Evolutionary conservation across 2,888 invertebrate genomes (phyloP), one percentile per base, ranked within the genome.

Genomic region (Cryptocheilus praepositus): DNA sequence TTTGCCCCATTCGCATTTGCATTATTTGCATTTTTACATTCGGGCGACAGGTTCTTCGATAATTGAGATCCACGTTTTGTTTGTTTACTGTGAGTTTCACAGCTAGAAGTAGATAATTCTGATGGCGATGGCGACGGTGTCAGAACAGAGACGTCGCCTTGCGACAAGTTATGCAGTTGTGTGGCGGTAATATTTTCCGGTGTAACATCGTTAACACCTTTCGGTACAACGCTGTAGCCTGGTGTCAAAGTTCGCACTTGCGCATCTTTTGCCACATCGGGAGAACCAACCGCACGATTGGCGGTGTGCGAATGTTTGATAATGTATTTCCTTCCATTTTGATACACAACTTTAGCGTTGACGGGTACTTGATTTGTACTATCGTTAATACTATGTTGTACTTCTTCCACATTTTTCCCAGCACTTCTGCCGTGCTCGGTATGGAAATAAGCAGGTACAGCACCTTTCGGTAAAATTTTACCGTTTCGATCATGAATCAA

Each of bases 271-370:
- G 11, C 15, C 21, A 51, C 21, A 18, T 61, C 55, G 3, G 36
- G n/a, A 13, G 36, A 36, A 36, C 3, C n/a, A 1, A 36, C 2
- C 25, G 25, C 18, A 11, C 36, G 36, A 25, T 46, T 60, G 7
- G 18, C 3, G 45, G 15, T 0, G 52, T 16, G 56, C 46, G 52
- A 45, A 15, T 54, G 66, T 53, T 69, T 76, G 21, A 83, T 73
- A 16, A 83, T 71, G 49, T 75, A 83, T 16, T 79, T 84, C n/a
- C 66, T 74, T 1, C 84, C 84, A 15, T 83, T 79, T 54, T 76
- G 77, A 53, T 74, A 73, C 1, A 84, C 8, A 5, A 84, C 59
- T 46, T 76, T 76, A 13, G 66, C 73, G 2, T 72, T 72, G 3
- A 73, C n/a, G 21, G 74, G 59, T 52, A 22, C 43, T n/a, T 16